Evolutionary conservation across 2,113 vertebrate species (phyloP).

Genomic region (Menura novaehollandiae): DNA sequence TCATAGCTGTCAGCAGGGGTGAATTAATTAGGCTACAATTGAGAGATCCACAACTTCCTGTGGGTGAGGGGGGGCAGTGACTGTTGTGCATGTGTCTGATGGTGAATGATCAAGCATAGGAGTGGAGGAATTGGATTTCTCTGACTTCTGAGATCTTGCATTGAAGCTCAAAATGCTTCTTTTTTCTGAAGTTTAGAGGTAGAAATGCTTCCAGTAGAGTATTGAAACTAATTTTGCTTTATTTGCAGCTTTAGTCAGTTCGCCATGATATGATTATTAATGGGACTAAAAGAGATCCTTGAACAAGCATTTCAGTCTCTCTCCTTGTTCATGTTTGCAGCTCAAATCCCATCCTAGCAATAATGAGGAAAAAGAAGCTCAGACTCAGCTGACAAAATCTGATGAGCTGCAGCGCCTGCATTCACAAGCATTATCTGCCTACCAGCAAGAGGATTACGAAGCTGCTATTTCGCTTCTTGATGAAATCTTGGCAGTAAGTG

Average conservation of each 20-base stretch:
- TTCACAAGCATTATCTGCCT: conserved; percentile 76
- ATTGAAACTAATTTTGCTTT: not conserved
- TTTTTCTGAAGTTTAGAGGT: not conserved
- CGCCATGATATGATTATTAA: not conserved
- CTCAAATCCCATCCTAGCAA: conserved; percentile 87
- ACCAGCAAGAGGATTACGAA: conserved; percentile 74
- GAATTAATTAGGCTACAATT: not conserved
- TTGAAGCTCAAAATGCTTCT: not conserved
- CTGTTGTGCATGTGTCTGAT: not conserved
- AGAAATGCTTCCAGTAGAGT: not conserved
- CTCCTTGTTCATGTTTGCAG: conserved; percentile 67
- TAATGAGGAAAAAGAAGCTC: conserved; percentile 88
- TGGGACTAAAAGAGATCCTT: not conserved
- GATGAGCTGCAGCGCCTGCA: conserved; percentile 89
- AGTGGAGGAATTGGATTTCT: not conserved
- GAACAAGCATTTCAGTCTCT: not conserved
- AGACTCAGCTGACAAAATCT: conserved; percentile 84
- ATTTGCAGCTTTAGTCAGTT: not conserved
- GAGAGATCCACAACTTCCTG: not conserved
- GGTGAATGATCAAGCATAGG: not conserved
- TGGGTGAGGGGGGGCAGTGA: not conserved
- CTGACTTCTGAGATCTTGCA: not conserved
- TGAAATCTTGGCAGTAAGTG: conserved; percentile 85
- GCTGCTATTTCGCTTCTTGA: conserved; percentile 81
- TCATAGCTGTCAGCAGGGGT: not conserved